Base-by-base conservation (phyloP, 2,113 vertebrate species). In the Vombatus ursinus region DNA sequence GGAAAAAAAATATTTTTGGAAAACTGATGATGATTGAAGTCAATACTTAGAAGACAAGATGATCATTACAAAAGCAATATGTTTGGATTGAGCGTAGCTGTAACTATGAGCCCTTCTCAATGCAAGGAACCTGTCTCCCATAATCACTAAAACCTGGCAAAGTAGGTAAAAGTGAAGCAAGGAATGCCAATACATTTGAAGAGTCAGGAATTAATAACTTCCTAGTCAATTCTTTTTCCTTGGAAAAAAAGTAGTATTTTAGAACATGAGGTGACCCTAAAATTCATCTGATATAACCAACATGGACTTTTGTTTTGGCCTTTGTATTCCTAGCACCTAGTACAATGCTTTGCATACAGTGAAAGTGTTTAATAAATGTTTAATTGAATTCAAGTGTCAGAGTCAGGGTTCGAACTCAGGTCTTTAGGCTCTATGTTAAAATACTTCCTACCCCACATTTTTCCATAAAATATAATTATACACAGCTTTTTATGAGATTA, bases 1-100 rank as follows among this genome's bases (percentile, higher is more conserved):
- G 93, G 91, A 95, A 97, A 98, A 52, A 97, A 97, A 98, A 97
- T 98, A 90, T 96, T 98, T 97, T 97, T 98, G 97, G 97, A 97
- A 97, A 97, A 94, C 47, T 49, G 90, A 96, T 93, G 93, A 92
- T 96, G 94, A 97, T 95, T 95, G 96, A 98, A 97, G 96, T 97
- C 94, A 94, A 93, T 95, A 91, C n/a, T 95, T 93, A 90, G 95
- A 93, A 95, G 50, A 91, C 49, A 28, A 94, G 93, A 50, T 51
- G 44, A 52, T 91, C 92, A 9, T 50, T 93, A 92, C 26, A 10
- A 7, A 77, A 44, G 2, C 26, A 24, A 37, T 94, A 91, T 52
- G 47, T 50, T 14, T 94, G 95, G 90, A 94, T 89, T 77, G 61
- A 95, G 50, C 90, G 37, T 89, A 47, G 77, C 52, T 95, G 44